Evolutionary conservation across 2,888 invertebrate species (phyloP).

Genomic region (Subacronicta megacephala): DNA sequence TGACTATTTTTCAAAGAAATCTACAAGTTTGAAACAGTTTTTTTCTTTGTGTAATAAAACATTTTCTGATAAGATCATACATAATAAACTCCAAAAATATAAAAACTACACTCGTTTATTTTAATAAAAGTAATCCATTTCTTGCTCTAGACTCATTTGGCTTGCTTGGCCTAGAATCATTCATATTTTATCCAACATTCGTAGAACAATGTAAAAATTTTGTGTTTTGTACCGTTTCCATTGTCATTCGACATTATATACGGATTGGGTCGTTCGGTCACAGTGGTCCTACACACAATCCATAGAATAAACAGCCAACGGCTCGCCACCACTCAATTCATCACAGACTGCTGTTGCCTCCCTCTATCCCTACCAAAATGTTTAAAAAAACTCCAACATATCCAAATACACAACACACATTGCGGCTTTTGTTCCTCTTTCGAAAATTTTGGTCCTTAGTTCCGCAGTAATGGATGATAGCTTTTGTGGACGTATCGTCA

Average conservation of each 20-base stretch:
- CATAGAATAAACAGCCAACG: conserved; percentile 47
- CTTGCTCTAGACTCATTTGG: no score
- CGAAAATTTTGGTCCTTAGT: not conserved
- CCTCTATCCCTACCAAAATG: conserved; percentile 11
- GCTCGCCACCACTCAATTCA: conserved; percentile 58
- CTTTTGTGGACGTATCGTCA: not conserved
- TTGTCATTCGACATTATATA: conserved; percentile 38
- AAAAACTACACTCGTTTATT: conserved; percentile 18
- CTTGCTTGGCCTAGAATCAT: conserved; percentile 33
- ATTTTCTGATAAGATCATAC: no score
- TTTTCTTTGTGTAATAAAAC: no score
- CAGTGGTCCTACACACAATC: conserved; percentile 32
- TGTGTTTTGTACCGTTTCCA: conserved; percentile 14
- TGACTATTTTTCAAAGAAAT: no score
- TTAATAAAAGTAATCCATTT: conserved; percentile 17
- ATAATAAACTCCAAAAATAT: not conserved
- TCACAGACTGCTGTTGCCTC: conserved; percentile 43
- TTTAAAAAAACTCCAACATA: not conserved
- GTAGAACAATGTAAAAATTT: conserved; percentile 39
- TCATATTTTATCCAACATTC: conserved; percentile 30
- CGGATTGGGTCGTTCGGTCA: conserved; percentile 31
- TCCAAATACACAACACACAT: not conserved
- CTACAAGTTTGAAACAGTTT: no score
- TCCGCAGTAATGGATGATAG: conserved; percentile 7
- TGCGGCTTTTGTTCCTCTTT: not conserved